Percentiles rank a stretch among this genome's conserved stretches.
phyloP scores from a whole-genome alignment of 2,797 vertebrate species.

The Acomys russatus region DNA sequence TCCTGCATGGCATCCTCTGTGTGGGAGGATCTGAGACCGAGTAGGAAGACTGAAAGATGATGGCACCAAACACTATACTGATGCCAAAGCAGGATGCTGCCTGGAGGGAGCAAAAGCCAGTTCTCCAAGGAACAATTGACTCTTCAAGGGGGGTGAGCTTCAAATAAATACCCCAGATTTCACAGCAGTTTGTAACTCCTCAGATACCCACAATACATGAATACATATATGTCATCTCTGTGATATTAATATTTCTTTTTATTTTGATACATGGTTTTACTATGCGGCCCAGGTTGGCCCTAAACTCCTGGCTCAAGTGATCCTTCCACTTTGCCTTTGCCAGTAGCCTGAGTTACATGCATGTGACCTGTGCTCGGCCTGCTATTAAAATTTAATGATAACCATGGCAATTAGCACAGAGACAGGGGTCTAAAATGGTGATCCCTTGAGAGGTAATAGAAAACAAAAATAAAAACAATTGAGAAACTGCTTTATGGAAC shows the following conservation, averaged over 20 bases:
- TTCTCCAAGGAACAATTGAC: background rate
- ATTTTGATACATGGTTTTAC: background rate
- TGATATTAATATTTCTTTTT: background rate
- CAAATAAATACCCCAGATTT: background rate
- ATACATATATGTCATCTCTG: background rate
- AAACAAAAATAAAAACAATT: background rate
- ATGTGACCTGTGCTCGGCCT: background rate
- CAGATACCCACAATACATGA: background rate
- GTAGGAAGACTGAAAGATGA: background rate
- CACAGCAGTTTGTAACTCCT: background rate
- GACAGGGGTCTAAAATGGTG: background rate
- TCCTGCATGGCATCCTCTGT: accelerated
- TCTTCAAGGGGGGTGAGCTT: background rate
- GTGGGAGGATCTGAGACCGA: background rate
- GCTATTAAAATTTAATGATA: background rate
- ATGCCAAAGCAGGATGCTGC: background rate
- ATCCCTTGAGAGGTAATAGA: background rate
- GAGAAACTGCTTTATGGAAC: background rate
- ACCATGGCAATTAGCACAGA: background rate
- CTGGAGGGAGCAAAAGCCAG: background rate
- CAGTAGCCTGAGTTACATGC: background rate
- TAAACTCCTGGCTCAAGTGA: background rate
- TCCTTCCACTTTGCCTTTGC: background rate
- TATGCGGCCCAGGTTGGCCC: background rate
- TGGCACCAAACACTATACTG: too few relatives aligned